These are phyloP conservation scores for Caenorhabditis sp. DNA, from an alignment of 2,888 invertebrate species.

Conservation along the genomic window DNA sequence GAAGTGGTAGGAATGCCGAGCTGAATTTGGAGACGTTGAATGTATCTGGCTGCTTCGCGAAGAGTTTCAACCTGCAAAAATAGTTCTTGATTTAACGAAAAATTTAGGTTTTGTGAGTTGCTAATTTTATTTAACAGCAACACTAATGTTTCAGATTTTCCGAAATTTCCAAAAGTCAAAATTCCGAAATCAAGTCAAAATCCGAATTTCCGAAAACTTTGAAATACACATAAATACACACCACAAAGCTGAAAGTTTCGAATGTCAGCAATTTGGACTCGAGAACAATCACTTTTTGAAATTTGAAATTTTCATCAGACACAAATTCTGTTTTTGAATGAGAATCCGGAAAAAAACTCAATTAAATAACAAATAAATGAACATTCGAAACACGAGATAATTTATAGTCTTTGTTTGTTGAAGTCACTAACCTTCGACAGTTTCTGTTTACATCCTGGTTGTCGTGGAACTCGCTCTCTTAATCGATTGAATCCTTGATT, in stretches of 20 bases:
- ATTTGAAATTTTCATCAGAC: too few relatives aligned
- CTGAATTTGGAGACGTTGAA: constrained; percentile 35
- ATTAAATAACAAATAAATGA: not conserved
- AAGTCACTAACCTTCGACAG: constrained; percentile 39
- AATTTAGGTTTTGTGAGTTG: not conserved
- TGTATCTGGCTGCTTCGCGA: constrained; percentile 50
- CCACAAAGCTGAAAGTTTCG: too few relatives aligned
- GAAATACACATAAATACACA: too few relatives aligned
- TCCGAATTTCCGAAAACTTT: too few relatives aligned
- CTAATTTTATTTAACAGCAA: not conserved
- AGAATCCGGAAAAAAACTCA: not conserved
- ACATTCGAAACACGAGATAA: too few relatives aligned
- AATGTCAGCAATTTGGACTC: too few relatives aligned
- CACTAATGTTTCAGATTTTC: too few relatives aligned
- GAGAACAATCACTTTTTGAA: too few relatives aligned
- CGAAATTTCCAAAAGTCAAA: too few relatives aligned
- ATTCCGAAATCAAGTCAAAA: too few relatives aligned
- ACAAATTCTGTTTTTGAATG: too few relatives aligned
- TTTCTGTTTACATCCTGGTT: constrained; percentile 30
- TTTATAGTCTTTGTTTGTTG: too few relatives aligned
- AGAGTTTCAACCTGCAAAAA: constrained; percentile 49
- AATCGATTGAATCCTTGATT: constrained; percentile 48
- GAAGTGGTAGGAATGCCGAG: constrained; percentile 11
- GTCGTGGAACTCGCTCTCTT: constrained; percentile 36
- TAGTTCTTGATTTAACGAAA: not conserved